Evolutionary conservation across 1,140 invertebrate genomes (phyloP).

Genomic region (Lasioglossum albipes): DNA sequence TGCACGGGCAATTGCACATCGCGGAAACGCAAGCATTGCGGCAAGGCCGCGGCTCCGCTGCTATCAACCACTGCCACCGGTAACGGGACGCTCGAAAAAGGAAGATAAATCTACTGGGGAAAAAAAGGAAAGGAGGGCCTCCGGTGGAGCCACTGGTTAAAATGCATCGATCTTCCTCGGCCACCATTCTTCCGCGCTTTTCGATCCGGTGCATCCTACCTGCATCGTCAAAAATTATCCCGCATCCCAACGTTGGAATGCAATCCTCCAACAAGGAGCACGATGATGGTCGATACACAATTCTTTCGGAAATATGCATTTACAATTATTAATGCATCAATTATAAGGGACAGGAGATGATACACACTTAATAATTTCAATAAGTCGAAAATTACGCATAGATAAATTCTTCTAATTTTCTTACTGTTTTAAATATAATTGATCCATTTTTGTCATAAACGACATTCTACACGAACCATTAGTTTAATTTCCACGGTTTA

Average conservation of each 20-base stretch:
- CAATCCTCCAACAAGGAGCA: too few relatives aligned
- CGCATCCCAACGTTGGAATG: conserved; percentile 31
- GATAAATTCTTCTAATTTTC: too few relatives aligned
- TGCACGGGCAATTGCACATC: conserved; percentile 54
- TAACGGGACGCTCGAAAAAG: conserved; percentile 29
- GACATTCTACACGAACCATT: too few relatives aligned
- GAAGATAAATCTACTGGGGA: conserved; percentile 49
- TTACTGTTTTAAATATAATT: too few relatives aligned
- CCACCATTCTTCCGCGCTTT: neutral
- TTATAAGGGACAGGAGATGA: too few relatives aligned
- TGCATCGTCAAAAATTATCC: conserved; percentile 55
- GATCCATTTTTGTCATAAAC: too few relatives aligned
- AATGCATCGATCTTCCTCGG: conserved; percentile 50
- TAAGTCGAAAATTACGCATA: too few relatives aligned
- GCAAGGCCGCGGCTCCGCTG: neutral
- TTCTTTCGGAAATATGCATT: too few relatives aligned
- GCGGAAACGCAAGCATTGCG: conserved; percentile 41
- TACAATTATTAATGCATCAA: too few relatives aligned
- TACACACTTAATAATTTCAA: too few relatives aligned
- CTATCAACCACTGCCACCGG: conserved; percentile 54
- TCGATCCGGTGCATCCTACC: conserved; percentile 45
- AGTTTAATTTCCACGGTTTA: too few relatives aligned
- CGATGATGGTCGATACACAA: too few relatives aligned
- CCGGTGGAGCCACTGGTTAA: conserved; percentile 39
- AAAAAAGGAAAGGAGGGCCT: conserved; percentile 38